Evolutionary conservation across 1,140 invertebrate species (phyloP), one percentile per base, ranked within the genome.

Genomic region (Trissolcus basalis): DNA sequence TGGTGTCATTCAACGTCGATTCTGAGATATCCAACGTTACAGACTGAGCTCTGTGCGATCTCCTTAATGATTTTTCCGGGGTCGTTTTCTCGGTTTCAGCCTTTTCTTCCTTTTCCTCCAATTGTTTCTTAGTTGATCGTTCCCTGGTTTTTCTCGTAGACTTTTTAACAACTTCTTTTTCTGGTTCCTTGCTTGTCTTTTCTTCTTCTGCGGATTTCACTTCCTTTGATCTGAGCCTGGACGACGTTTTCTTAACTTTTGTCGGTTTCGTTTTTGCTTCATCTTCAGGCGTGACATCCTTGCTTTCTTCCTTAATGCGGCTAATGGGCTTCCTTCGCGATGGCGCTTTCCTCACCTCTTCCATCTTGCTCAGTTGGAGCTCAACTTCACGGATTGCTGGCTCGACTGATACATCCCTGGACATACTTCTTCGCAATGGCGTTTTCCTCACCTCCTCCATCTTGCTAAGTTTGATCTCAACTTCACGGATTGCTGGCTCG

Each of bases 61-160:
- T 41, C 39, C 13, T 54, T 14, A 50, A 1, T 7, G 4, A 33
- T 2, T 7, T 41, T 0, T 70, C 67, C 6, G 67, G 67, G 0
- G 58, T 54, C 47, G 54, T 51, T 8, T 19, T 45, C 27, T 39
- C 33, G 44, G 14, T 41, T 45, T 50, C 47, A 11, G 36, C 19
- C 9, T 39, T 27, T 12, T 39, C 41, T 45, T 50, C 33, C 10
- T 53, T 9, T 47, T 59, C 50, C 8, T 60, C 48, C n/a, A 13
- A 11, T 4, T 44, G 8, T 5, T 32, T 50, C 16, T 61, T 61
- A 1, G 27, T 16, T 11, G 10, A 14, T 32, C 35, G 44, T n/a
- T 44, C 9, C 2, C 36, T 39, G 3, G 9, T 39, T 39, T n/a
- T n/a, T 39, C n/a, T n/a, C 9, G 19, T 27, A 27, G 19, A 27